These are phyloP conservation scores for Gymnobelideus leadbeateri DNA, from an alignment of 2,113 vertebrate species.

Conservation along the genomic window DNA sequence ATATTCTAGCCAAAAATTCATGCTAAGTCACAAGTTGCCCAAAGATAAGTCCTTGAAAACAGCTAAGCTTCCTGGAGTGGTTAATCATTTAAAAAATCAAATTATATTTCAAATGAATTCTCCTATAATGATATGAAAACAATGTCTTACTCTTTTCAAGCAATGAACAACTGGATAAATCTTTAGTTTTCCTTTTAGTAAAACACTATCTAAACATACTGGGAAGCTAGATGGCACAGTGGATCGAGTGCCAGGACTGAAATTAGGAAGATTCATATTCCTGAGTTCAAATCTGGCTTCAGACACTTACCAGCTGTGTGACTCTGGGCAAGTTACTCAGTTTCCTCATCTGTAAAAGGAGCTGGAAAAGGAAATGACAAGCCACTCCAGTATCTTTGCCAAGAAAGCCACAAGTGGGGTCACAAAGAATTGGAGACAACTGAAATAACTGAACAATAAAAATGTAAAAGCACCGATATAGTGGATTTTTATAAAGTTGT, in stretches of 20 bases:
- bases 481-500: conserved; percentile 51
- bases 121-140: conserved; percentile 39
- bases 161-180: conserved; percentile 35
- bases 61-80: neutral
- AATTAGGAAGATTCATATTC: neutral
- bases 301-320: neutral
- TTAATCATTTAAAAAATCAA: conserved; percentile 17
- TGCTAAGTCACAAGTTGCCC: neutral
- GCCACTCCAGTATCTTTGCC: neutral
- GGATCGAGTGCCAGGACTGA: neutral
- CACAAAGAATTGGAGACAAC: neutral
- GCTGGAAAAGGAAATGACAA: neutral
- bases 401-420: neutral
- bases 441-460: neutral
- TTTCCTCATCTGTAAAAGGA: neutral
- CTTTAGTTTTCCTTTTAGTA: conserved; percentile 58
- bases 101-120: conserved; percentile 38
- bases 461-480: conserved; percentile 46
- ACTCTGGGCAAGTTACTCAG: neutral
- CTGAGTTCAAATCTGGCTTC: neutral
- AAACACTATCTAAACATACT: conserved; percentile 44
- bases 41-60: conserved; percentile 31
- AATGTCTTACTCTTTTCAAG: conserved; percentile 25
- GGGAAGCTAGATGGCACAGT: neutral
- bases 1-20: conserved; percentile 7